Base-by-base conservation (phyloP, 2,797 vertebrate genomes). In the Saxicola maurus region DNA sequence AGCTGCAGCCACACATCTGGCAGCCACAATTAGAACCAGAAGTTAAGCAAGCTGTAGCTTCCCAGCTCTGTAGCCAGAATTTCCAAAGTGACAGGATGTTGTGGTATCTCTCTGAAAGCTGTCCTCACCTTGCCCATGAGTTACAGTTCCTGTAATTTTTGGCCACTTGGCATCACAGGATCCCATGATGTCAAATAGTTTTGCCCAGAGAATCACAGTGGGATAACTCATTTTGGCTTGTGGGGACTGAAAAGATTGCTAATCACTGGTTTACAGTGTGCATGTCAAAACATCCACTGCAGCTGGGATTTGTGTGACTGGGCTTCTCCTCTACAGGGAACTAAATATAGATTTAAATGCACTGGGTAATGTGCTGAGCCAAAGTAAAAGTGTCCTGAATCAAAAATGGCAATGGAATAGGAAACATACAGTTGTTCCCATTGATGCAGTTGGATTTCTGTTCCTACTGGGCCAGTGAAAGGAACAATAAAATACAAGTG, bases 101-200 rank as follows among this genome's bases (percentile, higher is more conserved):
- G 95, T 81, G 83, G 91, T 87, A 62, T 95, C 82, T 92, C 87
- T 68, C 82, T 67, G 65, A 90, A 93, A 89, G 78, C 87, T 94
- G 89, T 94, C 89, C 90, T 94, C 93, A 94, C 94, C 92, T 94
- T 95, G 90, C 74, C 49, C 21, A 87, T 79, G 82, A 93, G 80
- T 90, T 89, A 74, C 71, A 86, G 78, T 91, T 91, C 91, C 92
- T 77, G 77, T 89, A 93, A 93, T 52, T 94, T 90, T 82, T 90
- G 83, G 69, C 42, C 85, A 72, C 75, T 67, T 64, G 76, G 71
- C 62, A 72, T 74, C 78, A 73, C 64, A 33, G 49, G 73, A 84
- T 79, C 48, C 89, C 78, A 15, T 27, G 33, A 56, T 73, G 78
- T 87, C 90, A 92, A 66, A 30, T 1, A 43, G 21, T 30, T 45